Percentiles rank a stretch among this genome's conserved stretches.
These are phyloP conservation scores for Eumaeus atala DNA, from an alignment of 1,140 invertebrate genomes.

Conservation along the genomic window DNA sequence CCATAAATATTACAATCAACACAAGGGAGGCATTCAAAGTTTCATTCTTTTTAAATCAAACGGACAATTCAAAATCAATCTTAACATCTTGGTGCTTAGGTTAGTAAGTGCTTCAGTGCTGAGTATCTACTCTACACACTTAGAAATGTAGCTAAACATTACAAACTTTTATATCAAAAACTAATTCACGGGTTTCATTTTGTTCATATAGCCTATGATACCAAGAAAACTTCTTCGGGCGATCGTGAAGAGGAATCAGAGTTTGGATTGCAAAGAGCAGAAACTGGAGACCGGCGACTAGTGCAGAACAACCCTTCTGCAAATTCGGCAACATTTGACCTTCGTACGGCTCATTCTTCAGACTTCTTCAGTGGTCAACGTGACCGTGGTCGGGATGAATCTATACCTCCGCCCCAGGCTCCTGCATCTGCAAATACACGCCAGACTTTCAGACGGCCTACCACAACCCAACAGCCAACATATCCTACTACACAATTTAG, in stretches of 20 bases:
- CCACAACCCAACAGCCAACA: slow-evolving; percentile 30
- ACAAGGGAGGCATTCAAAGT: too few relatives aligned
- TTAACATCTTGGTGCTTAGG: too few relatives aligned
- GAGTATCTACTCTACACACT: not conserved
- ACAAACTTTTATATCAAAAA: not conserved
- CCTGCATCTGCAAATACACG: slow-evolving; percentile 30
- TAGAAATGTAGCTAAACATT: too few relatives aligned
- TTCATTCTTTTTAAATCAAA: too few relatives aligned
- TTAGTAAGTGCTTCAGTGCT: not conserved
- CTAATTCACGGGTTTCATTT: not conserved
- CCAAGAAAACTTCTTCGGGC: slow-evolving; percentile 74
- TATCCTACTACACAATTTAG: slow-evolving; percentile 42
- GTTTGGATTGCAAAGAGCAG: slow-evolving; percentile 84
- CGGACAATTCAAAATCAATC: too few relatives aligned
- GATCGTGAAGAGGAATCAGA: slow-evolving; percentile 82
- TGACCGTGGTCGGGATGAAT: slow-evolving; percentile 61
- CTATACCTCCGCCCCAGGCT: slow-evolving; percentile 32
- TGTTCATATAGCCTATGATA: slow-evolving; percentile 73
- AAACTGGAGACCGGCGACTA: slow-evolving; percentile 76
- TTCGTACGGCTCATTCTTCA: slow-evolving; percentile 80
- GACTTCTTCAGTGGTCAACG: slow-evolving; percentile 78
- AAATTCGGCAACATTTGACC: slow-evolving; percentile 59
- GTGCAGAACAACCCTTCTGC: slow-evolving; percentile 60
- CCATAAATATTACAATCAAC: too few relatives aligned
- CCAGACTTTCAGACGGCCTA: slow-evolving; percentile 47